These are phyloP conservation scores for Pseudachorutes palmiensis DNA, from an alignment of 1,140 invertebrate species.

Conservation along the genomic window DNA sequence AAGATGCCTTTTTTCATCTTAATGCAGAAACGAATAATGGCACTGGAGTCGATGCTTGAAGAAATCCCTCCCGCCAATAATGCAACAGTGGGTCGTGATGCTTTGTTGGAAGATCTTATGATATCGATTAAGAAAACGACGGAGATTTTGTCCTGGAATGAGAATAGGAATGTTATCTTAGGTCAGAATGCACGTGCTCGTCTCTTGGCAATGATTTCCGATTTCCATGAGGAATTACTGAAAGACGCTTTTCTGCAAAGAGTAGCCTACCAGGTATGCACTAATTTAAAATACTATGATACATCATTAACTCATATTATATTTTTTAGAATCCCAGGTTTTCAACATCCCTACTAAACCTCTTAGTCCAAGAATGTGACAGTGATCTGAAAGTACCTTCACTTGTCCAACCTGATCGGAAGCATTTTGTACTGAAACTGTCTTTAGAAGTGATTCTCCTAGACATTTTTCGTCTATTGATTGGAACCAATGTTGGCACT, in stretches of 20 bases:
- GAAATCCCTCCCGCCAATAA: too few relatives aligned
- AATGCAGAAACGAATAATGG: constrained; percentile 2
- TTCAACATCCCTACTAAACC: background rate
- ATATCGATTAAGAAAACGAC: too few relatives aligned
- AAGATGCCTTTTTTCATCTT: background rate
- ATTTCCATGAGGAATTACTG: too few relatives aligned
- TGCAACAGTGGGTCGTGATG: too few relatives aligned
- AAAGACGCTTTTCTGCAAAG: too few relatives aligned
- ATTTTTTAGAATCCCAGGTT: constrained; percentile 15
- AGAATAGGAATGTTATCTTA: too few relatives aligned
- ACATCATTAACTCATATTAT: constrained; percentile 10
- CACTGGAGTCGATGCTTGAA: background rate
- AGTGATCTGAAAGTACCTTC: constrained; percentile 4
- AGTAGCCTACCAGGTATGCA: constrained; percentile 9
- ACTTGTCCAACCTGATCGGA: background rate
- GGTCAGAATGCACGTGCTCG: too few relatives aligned
- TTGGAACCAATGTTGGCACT: constrained; percentile 22
- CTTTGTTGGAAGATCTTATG: too few relatives aligned
- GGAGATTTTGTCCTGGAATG: too few relatives aligned
- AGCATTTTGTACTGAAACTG: constrained; percentile 14
- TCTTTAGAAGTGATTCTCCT: constrained; percentile 17
- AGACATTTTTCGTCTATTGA: constrained; percentile 33
- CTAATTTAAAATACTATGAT: background rate
- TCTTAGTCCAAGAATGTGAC: too few relatives aligned
- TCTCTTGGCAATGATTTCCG: too few relatives aligned